A percentile compares a stretch with the other conserved stretches of the same genome.
These are phyloP conservation scores for Zelostemma sp. DNA, from an alignment of 1,140 invertebrate genomes.

Conservation along the genomic window DNA sequence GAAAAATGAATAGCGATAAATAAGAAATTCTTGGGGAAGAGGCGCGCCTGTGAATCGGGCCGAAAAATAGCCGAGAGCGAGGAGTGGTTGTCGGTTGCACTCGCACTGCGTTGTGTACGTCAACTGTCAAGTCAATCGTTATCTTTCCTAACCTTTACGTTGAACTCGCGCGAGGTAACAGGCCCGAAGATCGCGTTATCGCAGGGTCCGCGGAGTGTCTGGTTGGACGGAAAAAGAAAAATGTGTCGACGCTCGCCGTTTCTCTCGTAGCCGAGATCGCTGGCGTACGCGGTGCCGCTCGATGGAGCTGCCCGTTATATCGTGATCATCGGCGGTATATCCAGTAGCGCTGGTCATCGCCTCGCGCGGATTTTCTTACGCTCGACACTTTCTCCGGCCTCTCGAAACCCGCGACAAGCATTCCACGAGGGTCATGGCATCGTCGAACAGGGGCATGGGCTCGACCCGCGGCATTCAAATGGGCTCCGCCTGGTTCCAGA, in stretches of 20 bases:
- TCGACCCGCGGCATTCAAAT: conserved; percentile 83
- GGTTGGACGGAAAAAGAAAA: conserved; percentile 17
- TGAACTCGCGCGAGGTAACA: conserved; percentile 26
- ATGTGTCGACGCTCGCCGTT: conserved; percentile 33
- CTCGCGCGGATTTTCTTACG: not conserved
- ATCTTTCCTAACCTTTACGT: conserved; percentile 63
- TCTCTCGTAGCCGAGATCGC: conserved; percentile 26
- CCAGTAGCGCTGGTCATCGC: not conserved
- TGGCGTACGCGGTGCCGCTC: conserved; percentile 23
- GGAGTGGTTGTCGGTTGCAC: conserved; percentile 8
- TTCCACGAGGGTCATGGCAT: conserved; percentile 80
- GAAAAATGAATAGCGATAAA: not conserved
- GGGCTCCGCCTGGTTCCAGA: conserved; percentile 96
- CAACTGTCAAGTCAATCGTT: conserved; percentile 62
- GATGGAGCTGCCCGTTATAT: conserved; percentile 29
- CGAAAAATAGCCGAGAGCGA: not conserved
- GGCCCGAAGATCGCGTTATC: too few relatives aligned
- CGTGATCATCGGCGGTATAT: conserved; percentile 20
- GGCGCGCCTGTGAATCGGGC: not conserved
- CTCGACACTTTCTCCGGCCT: not conserved
- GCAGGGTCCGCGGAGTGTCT: conserved; percentile 17
- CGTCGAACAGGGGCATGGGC: conserved; percentile 82
- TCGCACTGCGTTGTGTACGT: conserved; percentile 23
- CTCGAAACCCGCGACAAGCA: not conserved
- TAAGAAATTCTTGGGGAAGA: too few relatives aligned